Conservation (phyloP, 2,113 vertebrate species). For the Phasianus colchicus region DNA sequence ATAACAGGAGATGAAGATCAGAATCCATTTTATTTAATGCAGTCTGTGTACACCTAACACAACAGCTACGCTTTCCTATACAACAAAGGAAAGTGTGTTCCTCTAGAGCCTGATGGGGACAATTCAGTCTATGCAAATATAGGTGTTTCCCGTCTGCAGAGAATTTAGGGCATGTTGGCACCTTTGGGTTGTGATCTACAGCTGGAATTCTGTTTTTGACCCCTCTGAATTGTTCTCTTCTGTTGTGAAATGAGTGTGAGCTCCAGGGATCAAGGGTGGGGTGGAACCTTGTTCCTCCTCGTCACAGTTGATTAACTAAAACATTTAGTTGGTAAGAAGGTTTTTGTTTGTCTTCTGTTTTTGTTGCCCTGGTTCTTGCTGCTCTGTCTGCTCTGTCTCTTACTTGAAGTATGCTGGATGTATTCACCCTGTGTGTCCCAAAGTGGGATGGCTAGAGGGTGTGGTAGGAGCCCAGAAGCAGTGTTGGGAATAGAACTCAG, state of each 20-base stretch:
- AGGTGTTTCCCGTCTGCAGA: background rate
- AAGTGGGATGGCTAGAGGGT: background rate
- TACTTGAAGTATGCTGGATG: background rate
- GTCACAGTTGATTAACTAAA: background rate
- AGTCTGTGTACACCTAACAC: rapidly evolving
- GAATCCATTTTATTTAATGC: background rate
- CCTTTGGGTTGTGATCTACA: background rate
- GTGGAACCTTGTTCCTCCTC: background rate
- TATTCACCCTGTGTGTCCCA: background rate
- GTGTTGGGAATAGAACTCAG: background rate
- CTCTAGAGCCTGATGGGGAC: background rate
- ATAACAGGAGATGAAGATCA: background rate
- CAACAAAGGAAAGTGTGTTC: background rate
- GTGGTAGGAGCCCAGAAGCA: background rate
- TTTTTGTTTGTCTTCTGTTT: background rate
- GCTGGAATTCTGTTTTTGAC: background rate
- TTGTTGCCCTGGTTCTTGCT: background rate
- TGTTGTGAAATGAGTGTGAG: background rate
- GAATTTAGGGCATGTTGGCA: background rate
- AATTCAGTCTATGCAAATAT: background rate
- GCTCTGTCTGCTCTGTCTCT: background rate
- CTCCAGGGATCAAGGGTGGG: background rate
- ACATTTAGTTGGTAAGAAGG: background rate
- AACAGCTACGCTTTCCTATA: background rate
- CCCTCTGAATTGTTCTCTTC: background rate